These are phyloP conservation scores for Nomada fabriciana DNA, from an alignment of 2,888 invertebrate genomes.

Conservation along the genomic window DNA sequence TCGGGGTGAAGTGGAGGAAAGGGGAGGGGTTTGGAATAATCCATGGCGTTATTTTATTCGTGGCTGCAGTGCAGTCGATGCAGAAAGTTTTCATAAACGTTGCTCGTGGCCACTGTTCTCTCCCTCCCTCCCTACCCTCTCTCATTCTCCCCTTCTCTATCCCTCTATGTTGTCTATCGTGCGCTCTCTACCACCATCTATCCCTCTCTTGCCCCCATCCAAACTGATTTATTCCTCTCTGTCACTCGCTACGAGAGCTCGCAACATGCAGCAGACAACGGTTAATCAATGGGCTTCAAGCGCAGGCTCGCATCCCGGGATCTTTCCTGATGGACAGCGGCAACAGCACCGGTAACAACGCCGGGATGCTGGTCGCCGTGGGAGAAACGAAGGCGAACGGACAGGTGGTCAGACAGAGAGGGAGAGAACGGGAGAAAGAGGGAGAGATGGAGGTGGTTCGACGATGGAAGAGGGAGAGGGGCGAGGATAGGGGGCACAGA, in stretches of 20 bases:
- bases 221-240: slow-evolving; percentile 31
- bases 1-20: slow-evolving; percentile 14
- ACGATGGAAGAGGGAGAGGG: not conserved
- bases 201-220: not conserved
- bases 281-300: slow-evolving; percentile 84
- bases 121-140: not conserved
- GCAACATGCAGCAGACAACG: slow-evolving; percentile 80
- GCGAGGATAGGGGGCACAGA: slow-evolving; percentile 36
- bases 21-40: slow-evolving; percentile 59
- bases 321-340: slow-evolving; percentile 81
- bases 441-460: slow-evolving; percentile 23
- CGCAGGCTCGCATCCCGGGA: slow-evolving; percentile 79
- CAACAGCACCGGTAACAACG: slow-evolving; percentile 71
- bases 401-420: slow-evolving; percentile 9
- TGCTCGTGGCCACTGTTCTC: slow-evolving; percentile 67
- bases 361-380: slow-evolving; percentile 34
- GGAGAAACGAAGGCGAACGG: slow-evolving; percentile 9
- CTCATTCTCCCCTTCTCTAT: slow-evolving; percentile 1
- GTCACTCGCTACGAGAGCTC: slow-evolving; percentile 46
- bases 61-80: slow-evolving; percentile 71
- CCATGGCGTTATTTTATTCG: slow-evolving; percentile 71
- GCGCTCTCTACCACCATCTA: not conserved
- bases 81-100: slow-evolving; percentile 81
- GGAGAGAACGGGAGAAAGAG: slow-evolving; percentile 19
- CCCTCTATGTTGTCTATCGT: not conserved